phyloP scores from a whole-genome alignment of 2,113 vertebrate genomes.

The Poecile atricapillus region DNA sequence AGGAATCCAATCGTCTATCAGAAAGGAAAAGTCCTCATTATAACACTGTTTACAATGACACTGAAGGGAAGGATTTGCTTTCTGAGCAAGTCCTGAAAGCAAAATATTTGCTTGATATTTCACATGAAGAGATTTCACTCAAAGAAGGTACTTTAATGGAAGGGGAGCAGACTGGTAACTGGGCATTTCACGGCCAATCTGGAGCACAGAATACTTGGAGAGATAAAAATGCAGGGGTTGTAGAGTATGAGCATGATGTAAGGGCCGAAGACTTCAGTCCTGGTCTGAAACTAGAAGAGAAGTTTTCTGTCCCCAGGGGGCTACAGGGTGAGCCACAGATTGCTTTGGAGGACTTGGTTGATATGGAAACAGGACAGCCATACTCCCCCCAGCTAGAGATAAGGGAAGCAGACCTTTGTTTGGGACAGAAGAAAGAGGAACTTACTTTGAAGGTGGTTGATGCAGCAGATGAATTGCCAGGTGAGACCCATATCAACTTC shows the following conservation, averaged over 20 bases:
- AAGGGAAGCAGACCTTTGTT: neutral
- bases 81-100: neutral
- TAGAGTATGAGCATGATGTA: constrained; percentile 64
- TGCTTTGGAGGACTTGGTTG: neutral
- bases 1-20: neutral
- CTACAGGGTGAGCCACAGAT: neutral
- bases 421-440: neutral
- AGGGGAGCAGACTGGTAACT: neutral
- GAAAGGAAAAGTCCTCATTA: neutral
- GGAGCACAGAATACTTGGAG: neutral
- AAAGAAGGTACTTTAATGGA: neutral
- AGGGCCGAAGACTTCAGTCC: neutral
- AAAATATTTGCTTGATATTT: neutral
- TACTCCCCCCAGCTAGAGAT: neutral
- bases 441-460: neutral
- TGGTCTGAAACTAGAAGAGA: neutral
- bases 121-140: neutral
- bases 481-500: neutral
- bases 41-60: neutral
- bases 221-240: neutral
- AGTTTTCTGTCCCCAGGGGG: neutral
- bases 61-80: neutral
- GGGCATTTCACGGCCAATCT: neutral
- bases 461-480: neutral
- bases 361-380: neutral